Conservation (phyloP, 1,140 invertebrate genomes). For the Asobara japonica region DNA sequence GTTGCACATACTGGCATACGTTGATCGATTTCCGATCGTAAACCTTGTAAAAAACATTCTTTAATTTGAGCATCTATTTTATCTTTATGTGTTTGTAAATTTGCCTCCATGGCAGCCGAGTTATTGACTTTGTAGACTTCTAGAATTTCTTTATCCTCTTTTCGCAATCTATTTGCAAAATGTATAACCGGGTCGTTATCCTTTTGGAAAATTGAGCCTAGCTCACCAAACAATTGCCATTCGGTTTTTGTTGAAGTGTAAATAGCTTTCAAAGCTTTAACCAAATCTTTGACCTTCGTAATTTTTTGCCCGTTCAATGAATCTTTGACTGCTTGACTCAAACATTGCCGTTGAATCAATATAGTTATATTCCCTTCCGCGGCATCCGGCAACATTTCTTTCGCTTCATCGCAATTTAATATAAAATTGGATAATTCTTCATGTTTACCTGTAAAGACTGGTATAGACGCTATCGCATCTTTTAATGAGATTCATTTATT, state of each 20-base stretch:
- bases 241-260: too few species aligned
- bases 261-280: background rate
- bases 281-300: background rate
- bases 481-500: background rate
- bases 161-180: background rate
- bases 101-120: background rate
- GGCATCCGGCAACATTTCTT: background rate
- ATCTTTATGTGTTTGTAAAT: background rate
- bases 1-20: constrained; percentile 16
- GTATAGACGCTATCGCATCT: background rate
- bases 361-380: background rate
- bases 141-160: background rate
- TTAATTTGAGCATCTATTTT: background rate
- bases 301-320: background rate
- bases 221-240: too few species aligned
- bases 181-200: too few species aligned
- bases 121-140: background rate
- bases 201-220: too few species aligned
- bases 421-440: background rate
- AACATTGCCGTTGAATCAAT: background rate
- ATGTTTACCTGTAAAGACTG: background rate
- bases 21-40: constrained; percentile 23
- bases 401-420: background rate
- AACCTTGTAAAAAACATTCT: constrained; percentile 17
- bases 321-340: background rate